Percentiles rank a stretch among this genome's conserved stretches.
phyloP scores from a whole-genome alignment of 2,888 invertebrate genomes.

The Xestia rhomboidea region DNA sequence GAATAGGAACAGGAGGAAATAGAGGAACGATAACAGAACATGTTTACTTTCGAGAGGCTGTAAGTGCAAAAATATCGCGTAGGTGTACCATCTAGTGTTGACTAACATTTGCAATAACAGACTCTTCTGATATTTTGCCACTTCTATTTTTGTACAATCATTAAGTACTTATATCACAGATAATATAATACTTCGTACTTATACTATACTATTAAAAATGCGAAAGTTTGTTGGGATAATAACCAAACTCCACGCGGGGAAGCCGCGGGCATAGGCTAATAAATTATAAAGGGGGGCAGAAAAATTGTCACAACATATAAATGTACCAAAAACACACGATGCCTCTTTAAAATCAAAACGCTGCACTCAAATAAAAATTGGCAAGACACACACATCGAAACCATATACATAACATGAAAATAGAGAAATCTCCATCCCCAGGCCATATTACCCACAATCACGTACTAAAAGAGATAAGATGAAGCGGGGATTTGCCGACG shows the following conservation, averaged over 20 bases:
- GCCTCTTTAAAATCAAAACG: slow-evolving; percentile 4
- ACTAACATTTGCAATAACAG: not conserved
- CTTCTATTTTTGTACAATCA: not conserved
- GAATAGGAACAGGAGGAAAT: slow-evolving; percentile 18
- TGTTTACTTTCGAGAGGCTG: slow-evolving; percentile 13
- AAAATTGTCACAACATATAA: not conserved
- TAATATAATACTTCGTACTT: too few species aligned
- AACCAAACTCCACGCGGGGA: too few species aligned
- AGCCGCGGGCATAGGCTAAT: too few species aligned
- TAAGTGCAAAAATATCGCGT: not conserved
- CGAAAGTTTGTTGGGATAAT: too few species aligned
- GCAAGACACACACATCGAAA: slow-evolving; percentile 5
- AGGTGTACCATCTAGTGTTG: not conserved
- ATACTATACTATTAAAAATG: too few species aligned
- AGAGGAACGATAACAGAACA: slow-evolving; percentile 4
- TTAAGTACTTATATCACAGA: too few species aligned
- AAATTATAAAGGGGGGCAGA: not conserved
- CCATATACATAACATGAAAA: slow-evolving; percentile 32
- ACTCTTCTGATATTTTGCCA: not conserved
- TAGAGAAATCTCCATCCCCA: slow-evolving; percentile 39
- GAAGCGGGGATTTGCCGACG: slow-evolving; percentile 58
- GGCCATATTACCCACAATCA: slow-evolving; percentile 61
- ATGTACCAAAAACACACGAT: not conserved
- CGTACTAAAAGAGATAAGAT: slow-evolving; percentile 64
- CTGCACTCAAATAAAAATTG: not conserved